phyloP scores from a whole-genome alignment of 2,797 vertebrate genomes.

The Sardinella longiceps region DNA sequence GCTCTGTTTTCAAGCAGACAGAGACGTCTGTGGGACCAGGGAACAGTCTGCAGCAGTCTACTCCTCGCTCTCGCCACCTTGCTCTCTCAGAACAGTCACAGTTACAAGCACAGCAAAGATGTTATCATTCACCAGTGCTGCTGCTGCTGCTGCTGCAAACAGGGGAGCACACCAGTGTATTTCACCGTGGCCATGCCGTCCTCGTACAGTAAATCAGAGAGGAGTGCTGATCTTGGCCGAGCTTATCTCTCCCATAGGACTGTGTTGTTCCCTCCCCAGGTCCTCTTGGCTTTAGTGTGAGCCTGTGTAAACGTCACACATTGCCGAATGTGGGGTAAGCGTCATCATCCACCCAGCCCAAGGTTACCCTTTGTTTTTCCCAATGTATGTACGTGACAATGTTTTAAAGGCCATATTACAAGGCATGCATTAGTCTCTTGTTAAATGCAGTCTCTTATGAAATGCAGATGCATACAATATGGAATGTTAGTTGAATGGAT shows the following conservation, averaged over 20 bases:
- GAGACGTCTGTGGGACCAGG: slow-evolving; percentile 18
- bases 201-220: neutral
- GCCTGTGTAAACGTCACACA: neutral
- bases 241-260: neutral
- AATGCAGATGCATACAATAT: neutral
- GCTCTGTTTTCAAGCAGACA: neutral
- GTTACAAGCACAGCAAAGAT: slow-evolving; percentile 23
- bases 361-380: slow-evolving; percentile 12
- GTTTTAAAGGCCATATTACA: neutral
- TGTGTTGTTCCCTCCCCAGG: neutral
- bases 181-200: slow-evolving; percentile 17
- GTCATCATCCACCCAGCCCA: neutral
- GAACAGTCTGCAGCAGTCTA: neutral
- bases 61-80: neutral
- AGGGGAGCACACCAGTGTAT: slow-evolving; percentile 28
- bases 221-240: neutral
- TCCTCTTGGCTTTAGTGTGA: neutral
- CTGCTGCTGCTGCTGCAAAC: slow-evolving; percentile 38
- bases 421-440: neutral
- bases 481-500: neutral
- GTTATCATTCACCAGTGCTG: slow-evolving; percentile 41
- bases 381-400: neutral
- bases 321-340: neutral
- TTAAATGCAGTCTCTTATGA: neutral
- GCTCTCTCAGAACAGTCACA: slow-evolving; percentile 2